Evolutionary conservation across 1,140 invertebrate species (phyloP).

Genomic region (Pentalonia nigronervosa): DNA sequence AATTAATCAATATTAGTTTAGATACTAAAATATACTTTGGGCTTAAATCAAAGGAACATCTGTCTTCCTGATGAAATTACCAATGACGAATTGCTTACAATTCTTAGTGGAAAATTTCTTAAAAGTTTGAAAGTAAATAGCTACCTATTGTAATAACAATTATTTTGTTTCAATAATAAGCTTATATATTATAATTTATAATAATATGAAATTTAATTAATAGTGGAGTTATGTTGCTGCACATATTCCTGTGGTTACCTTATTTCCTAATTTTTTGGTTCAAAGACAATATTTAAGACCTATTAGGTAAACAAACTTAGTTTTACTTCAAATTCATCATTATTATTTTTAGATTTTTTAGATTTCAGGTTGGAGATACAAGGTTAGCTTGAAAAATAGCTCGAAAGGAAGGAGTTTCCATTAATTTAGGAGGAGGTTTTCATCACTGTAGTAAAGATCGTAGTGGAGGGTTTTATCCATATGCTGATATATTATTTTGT

Average conservation of each 20-base stretch:
- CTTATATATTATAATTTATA: too few species aligned
- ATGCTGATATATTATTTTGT: conserved; percentile 86
- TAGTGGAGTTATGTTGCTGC: conserved; percentile 82
- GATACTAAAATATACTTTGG: conserved; percentile 68
- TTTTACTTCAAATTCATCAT: not conserved
- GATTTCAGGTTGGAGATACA: conserved; percentile 72
- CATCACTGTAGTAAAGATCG: conserved; percentile 78
- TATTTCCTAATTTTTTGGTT: conserved; percentile 80
- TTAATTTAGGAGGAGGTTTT: conserved; percentile 90
- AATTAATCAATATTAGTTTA: conserved; percentile 63
- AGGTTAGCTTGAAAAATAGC: conserved; percentile 82
- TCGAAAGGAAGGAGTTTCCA: conserved; percentile 81
- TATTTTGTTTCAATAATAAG: too few species aligned
- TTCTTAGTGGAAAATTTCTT: conserved; percentile 78
- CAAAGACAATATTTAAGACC: conserved; percentile 78
- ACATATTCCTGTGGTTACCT: conserved; percentile 74
- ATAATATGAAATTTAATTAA: conserved; percentile 61
- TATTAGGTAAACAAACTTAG: conserved; percentile 68
- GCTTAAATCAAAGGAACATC: conserved; percentile 68
- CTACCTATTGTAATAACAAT: not conserved
- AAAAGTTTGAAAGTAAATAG: conserved; percentile 71
- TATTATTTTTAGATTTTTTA: conserved; percentile 41
- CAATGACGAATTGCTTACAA: conserved; percentile 73
- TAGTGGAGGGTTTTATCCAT: conserved; percentile 87
- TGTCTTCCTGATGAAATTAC: conserved; percentile 75